Conservation (phyloP, 1,140 invertebrate genomes). For the Brachionus angularis region DNA sequence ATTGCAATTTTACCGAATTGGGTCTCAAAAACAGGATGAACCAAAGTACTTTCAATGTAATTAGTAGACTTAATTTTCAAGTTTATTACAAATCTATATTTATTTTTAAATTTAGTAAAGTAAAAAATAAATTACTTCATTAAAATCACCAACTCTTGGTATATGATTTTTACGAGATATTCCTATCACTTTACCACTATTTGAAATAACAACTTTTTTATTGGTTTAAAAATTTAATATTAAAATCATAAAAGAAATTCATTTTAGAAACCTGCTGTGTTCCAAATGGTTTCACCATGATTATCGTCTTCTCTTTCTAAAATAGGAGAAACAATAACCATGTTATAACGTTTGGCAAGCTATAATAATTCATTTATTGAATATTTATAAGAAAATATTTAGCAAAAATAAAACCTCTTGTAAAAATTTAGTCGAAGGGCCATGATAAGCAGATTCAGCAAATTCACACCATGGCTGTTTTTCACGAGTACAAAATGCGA, state of each 20-base stretch:
- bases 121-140: too few species aligned
- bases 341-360: constrained; percentile 78
- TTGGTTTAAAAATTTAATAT: too few species aligned
- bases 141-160: constrained; percentile 92
- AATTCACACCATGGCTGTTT: constrained; percentile 95
- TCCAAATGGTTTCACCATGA: constrained; percentile 86
- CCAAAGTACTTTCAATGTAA: constrained; percentile 90
- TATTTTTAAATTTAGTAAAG: too few species aligned
- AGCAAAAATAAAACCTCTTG: too few species aligned
- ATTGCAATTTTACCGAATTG: constrained; percentile 70
- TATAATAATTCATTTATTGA: too few species aligned
- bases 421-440: constrained; percentile 79
- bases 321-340: constrained; percentile 93
- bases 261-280: too few species aligned
- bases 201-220: constrained; percentile 89
- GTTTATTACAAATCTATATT: too few species aligned
- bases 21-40: constrained; percentile 81
- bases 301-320: constrained; percentile 77
- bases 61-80: too few species aligned
- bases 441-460: constrained; percentile 80
- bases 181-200: constrained; percentile 78
- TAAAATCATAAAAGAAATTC: too few species aligned
- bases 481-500: constrained; percentile 95
- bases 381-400: too few species aligned
- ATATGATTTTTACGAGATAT: constrained; percentile 98